Evolutionary conservation across 2,888 invertebrate genomes (phyloP).

Genomic region (Drosophila lutescens): DNA sequence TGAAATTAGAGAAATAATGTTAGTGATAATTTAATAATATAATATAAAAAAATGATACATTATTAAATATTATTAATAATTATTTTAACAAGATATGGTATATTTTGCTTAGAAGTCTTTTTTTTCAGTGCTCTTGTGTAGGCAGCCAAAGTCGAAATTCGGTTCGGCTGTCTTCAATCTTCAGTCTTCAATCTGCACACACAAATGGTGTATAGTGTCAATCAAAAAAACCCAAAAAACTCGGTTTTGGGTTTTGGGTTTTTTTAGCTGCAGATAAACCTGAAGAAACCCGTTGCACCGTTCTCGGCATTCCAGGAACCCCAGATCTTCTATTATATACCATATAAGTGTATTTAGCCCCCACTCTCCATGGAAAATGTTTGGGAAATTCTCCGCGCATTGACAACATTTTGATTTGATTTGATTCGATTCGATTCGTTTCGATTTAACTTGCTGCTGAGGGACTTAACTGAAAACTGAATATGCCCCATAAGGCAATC

Average conservation of each 20-base stretch:
- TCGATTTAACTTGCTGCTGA: slow-evolving; percentile 27
- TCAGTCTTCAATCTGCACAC: slow-evolving; percentile 41
- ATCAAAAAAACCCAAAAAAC: slow-evolving; percentile 69
- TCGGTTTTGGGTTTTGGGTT: no score
- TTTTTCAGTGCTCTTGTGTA: slow-evolving; percentile 36
- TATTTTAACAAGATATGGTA: no score
- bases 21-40: no score
- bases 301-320: slow-evolving; percentile 54
- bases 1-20: background rate
- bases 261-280: slow-evolving; percentile 12
- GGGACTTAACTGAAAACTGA: slow-evolving; percentile 37
- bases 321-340: slow-evolving; percentile 20
- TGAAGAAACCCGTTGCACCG: slow-evolving; percentile 59
- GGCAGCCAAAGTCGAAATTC: slow-evolving; percentile 44
- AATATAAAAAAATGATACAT: no score
- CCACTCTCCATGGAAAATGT: slow-evolving; percentile 13
- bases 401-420: slow-evolving; percentile 51
- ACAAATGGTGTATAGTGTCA: slow-evolving; percentile 74
- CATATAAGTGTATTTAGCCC: slow-evolving; percentile 10
- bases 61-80: no score
- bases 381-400: slow-evolving; percentile 30
- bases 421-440: slow-evolving; percentile 50
- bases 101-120: background rate
- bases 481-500: slow-evolving; percentile 56
- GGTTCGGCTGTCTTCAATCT: slow-evolving; percentile 60